Evolutionary conservation across 2,888 invertebrate genomes (phyloP), one percentile per base, ranked within the genome.

Genomic region (Synergus gifuensis): DNA sequence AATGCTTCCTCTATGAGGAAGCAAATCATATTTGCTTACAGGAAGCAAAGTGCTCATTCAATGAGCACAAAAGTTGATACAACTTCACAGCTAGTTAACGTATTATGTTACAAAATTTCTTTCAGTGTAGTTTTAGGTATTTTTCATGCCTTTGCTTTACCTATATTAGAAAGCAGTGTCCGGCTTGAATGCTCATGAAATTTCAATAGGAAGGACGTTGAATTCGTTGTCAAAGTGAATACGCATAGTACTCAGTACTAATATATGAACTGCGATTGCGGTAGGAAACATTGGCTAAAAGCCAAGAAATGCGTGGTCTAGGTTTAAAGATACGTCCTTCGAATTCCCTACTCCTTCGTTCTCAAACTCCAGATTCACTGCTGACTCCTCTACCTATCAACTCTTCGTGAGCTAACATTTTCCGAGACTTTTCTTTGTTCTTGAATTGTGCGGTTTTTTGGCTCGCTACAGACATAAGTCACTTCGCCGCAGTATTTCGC

Each of bases 381-480:
- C 73, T 54, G 73, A 73, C 73, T 73, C 73, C 36, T 54, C 73
- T 54, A 60, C 12, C 60, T 60, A 54, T 73, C 73, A 73, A 73
- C 73, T 73, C 49, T 73, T 73, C 73, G 36, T 73, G 49, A 49
- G 73, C 54, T 73, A 73, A 73, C 49, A 36, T 73, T 73, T 69
- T 16, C 16, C 54, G 16, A 44, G 49, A 73, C 49, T 54, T 73
- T 49, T 49, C 46, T 73, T 49, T 36, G 49, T 73, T 73, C 73
- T 73, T 14, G 49, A 73, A 73, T 49, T 73, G n/a, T 73, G 28
- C 73, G 73, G 54, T 73, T 73, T 73, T 73, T 73, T 73, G 73
- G 73, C 73, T 73, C 49, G 49, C 54, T 49, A n/a, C 54, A 49
- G 5, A 73, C 28, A 73, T 73, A 73, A 28, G 49, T 73, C 67